Percentiles rank a stretch among this genome's conserved stretches.
Evolutionary conservation across 2,797 vertebrate genomes (phyloP).

Genomic region (Parauchenoglanis ngamensis): DNA sequence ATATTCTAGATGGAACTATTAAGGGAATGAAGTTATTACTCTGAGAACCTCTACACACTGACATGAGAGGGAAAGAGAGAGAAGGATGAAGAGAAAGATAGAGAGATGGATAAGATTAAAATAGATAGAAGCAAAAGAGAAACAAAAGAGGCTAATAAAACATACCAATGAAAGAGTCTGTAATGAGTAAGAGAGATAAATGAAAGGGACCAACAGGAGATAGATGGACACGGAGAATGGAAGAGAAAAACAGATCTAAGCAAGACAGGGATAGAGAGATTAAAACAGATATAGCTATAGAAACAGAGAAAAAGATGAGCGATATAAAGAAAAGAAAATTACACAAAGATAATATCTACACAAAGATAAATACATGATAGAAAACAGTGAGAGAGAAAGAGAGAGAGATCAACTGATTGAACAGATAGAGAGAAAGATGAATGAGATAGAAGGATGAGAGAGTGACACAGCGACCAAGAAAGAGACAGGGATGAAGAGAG

Average conservation of each 20-base stretch:
- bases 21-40: conserved; percentile 44
- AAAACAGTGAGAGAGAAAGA: not conserved
- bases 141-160: not conserved
- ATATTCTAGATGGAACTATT: conserved; percentile 36
- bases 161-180: not conserved
- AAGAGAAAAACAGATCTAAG: not conserved
- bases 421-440: not conserved
- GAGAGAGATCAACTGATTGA: not conserved
- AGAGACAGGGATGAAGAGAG: not conserved
- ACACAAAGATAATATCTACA: not conserved
- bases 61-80: conserved; percentile 36
- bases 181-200: not conserved
- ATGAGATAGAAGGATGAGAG: not conserved
- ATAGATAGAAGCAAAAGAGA: not conserved
- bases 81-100: conserved; percentile 8
- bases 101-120: not conserved
- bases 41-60: conserved; percentile 41
- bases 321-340: not conserved
- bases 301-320: not conserved
- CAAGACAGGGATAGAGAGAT: not conserved
- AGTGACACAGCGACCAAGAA: not conserved
- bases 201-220: not conserved
- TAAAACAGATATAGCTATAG: not conserved
- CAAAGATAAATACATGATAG: too few species aligned
- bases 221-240: not conserved